Percentiles rank a stretch among this genome's conserved stretches.
phyloP scores from a whole-genome alignment of 1,140 invertebrate genomes.

The Neodiprion fabricii region DNA sequence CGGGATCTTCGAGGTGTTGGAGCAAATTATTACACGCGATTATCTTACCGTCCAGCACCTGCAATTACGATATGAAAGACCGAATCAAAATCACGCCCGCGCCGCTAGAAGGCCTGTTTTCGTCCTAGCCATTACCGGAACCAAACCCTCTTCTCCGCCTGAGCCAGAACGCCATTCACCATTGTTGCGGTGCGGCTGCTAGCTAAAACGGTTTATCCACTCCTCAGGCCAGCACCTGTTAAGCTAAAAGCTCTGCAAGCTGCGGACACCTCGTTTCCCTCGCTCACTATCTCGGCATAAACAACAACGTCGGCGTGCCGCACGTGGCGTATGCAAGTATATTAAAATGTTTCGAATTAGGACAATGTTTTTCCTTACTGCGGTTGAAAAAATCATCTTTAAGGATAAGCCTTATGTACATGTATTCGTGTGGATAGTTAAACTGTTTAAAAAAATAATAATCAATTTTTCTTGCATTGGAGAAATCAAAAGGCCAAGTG shows the following conservation, averaged over 20 bases:
- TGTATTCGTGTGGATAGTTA: no score
- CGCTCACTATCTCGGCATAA: background rate
- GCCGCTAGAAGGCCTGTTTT: background rate
- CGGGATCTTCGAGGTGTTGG: no score
- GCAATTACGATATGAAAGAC: no score
- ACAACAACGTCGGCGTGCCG: background rate
- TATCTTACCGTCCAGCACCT: no score
- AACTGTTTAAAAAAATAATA: no score
- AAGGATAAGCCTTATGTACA: no score
- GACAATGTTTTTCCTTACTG: no score
- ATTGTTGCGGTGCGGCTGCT: conserved; percentile 6
- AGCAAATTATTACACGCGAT: no score
- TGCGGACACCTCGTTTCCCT: background rate
- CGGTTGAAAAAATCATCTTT: no score
- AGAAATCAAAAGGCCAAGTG: no score
- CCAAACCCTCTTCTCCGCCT: background rate
- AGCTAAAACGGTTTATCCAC: background rate
- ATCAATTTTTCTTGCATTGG: no score
- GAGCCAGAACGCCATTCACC: background rate
- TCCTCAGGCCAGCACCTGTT: background rate
- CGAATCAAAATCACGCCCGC: background rate
- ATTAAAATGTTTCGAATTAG: background rate
- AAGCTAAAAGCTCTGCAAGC: conserved; percentile 7
- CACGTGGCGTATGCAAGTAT: background rate
- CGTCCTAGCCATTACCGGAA: background rate